phyloP scores from a whole-genome alignment of 2,888 invertebrate genomes.

The Trichogramma evanescens region DNA sequence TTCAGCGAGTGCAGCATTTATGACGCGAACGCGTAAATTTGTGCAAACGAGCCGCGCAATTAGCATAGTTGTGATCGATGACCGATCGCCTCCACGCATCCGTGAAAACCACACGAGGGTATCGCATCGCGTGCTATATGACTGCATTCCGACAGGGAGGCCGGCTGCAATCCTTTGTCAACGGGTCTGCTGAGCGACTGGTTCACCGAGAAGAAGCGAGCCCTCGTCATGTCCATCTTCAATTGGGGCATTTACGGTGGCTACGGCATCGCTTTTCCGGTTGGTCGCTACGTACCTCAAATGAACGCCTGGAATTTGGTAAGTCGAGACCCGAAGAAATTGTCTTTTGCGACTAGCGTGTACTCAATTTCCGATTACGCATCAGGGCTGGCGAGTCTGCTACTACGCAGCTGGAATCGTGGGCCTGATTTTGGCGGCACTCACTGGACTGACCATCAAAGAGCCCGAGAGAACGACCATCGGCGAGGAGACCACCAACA shows the following conservation, averaged over 20 bases:
- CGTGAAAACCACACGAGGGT: too few relatives aligned
- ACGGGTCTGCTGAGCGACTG: constrained; percentile 78
- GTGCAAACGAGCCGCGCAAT: too few relatives aligned
- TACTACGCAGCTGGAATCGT: constrained; percentile 75
- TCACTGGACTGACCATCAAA: constrained; percentile 68
- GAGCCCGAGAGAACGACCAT: constrained; percentile 73
- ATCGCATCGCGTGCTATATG: too few relatives aligned
- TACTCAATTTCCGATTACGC: constrained; percentile 18
- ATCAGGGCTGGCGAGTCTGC: constrained; percentile 80
- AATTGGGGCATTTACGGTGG: constrained; percentile 96
- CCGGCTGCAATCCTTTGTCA: constrained; percentile 80
- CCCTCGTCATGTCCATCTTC: constrained; percentile 84
- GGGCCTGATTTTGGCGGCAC: constrained; percentile 62
- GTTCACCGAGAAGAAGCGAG: constrained; percentile 74
- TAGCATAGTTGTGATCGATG: too few relatives aligned
- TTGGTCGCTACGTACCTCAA: constrained; percentile 76
- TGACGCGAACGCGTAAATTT: too few relatives aligned
- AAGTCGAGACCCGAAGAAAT: constrained; percentile 30
- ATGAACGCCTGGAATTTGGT: constrained; percentile 69
- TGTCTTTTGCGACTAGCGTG: not conserved
- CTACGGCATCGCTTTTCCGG: constrained; percentile 86
- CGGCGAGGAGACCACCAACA: constrained; percentile 55
- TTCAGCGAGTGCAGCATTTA: too few relatives aligned
- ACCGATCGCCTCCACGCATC: too few relatives aligned
- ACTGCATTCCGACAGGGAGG: constrained; percentile 54